Base-by-base conservation (phyloP, 2,113 vertebrate genomes). In the Motacilla tschutschensis region DNA sequence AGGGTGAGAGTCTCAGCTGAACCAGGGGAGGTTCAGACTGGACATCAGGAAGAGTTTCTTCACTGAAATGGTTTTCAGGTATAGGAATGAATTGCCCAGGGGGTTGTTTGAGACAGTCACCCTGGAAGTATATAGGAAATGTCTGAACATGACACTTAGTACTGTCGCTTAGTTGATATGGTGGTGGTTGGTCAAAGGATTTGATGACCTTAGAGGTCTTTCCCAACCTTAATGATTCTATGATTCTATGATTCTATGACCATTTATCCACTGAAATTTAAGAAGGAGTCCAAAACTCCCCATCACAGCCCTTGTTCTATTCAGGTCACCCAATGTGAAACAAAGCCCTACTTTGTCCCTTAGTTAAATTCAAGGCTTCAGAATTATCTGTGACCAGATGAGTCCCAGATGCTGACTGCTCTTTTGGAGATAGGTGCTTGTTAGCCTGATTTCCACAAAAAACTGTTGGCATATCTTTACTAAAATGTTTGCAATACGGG, bases 121-220 rank as follows among this genome's bases (percentile, higher is more conserved):
- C 16, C 16, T 53, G 10, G 14, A 77, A 41, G 14, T 26, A 18
- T 48, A 55, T 63, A 48, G 43, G 35, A 70, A 55, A 48, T 22
- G 9, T 36, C 12, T 15, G 21, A 54, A 63, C 12, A 21, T 6
- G 17, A 12, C 9, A 24, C 7, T 28, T 26, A 11, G 24, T 29
- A 35, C 24, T 31, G 9, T 26, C 16, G 29, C 25, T 54, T 48
- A 28, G 5, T 31, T 48, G 35, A 41, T 69, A 21, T 16, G 8
- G 8, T 26, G 14, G 17, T 62, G 41, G 6, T 16, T 14, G 25
- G 17, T 63, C 17, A 55, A 63, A 85, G 31, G 25, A 48, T 36
- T 63, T 0, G 0, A 41, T 15, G 47, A 36, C 9, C 31, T 26
- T 22, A 2, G 48, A 63, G 8, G 5, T n/a, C 9, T 63, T 78